Base-by-base conservation (phyloP, 2,113 vertebrate species). In the Forbesichthys agassizii region DNA sequence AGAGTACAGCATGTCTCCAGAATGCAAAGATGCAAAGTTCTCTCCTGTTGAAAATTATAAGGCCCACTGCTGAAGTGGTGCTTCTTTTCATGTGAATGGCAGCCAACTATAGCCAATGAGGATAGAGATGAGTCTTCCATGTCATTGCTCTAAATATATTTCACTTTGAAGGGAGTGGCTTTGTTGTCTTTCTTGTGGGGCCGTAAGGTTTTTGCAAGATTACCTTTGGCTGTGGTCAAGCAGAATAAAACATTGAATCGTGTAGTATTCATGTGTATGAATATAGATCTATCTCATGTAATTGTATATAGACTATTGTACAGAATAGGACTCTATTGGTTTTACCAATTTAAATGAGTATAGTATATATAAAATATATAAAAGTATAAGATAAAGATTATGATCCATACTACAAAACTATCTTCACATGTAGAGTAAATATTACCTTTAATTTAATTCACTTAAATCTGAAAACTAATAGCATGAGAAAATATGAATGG, bases 121-220 rank as follows among this genome's bases (percentile, higher is more conserved):
- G 74, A 68, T 16, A 69, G 53, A 81, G 68, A 75, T 81, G 74
- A 51, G 67, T 72, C 72, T 69, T 77, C 64, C 75, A 83, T 70
- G 82, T 84, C 68, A 55, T 68, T 61, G 67, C 20, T 85, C 87
- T 91, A 91, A 91, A 93, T 91, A 88, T 83, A 92, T 79, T 82
- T 81, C 80, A 66, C 10, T 58, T 71, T 52, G 62, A 73, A 73
- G 82, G 87, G 87, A 85, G 85, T 78, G 83, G 78, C 73, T 77
- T 66, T 78, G 79, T 72, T 85, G 82, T 82, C 78, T 72, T 78
- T 61, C 56, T 75, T 20, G 33, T 61, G 79, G 70, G 46, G 79
- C 66, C 75, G 20, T 75, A 52, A 27, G 57, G 55, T 48, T 64
- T 68, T 64, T 52, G 64, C 18, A 58, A 66, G 8, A 33, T 52